Evolutionary conservation across 1,140 invertebrate genomes (phyloP).

Genomic region (Tribolium castaneum): DNA sequence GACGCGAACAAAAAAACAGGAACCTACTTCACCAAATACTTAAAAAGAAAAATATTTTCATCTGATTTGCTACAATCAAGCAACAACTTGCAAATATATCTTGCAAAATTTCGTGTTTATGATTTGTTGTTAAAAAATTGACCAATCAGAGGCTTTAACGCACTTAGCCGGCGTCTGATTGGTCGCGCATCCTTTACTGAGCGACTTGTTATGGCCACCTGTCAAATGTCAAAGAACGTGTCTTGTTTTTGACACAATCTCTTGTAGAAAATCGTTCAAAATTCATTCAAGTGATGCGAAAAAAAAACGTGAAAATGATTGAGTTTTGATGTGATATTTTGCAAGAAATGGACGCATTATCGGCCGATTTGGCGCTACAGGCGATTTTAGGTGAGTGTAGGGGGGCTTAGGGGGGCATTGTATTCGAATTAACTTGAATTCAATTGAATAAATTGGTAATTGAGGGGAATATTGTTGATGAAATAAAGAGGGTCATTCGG

Average conservation of each 20-base stretch:
- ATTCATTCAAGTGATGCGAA: constrained; percentile 24
- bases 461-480: constrained; percentile 38
- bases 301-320: constrained; percentile 47
- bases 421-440: constrained; percentile 19
- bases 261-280: constrained; percentile 12
- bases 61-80: no score
- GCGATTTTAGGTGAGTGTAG: constrained; percentile 58
- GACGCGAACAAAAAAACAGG: not conserved
- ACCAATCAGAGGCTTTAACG: not conserved
- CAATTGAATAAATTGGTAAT: constrained; percentile 33
- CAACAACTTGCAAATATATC: no score
- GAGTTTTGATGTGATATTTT: constrained; percentile 18
- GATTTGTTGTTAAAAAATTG: not conserved
- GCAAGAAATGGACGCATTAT: constrained; percentile 56
- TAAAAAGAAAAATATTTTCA: not conserved
- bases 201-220: constrained; percentile 29
- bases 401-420: not conserved
- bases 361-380: constrained; percentile 57
- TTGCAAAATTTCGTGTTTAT: not conserved
- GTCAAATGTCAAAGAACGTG: constrained; percentile 42
- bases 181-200: not conserved
- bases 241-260: constrained; percentile 34
- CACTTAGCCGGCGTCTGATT: not conserved
- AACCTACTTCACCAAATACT: not conserved
- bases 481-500: constrained; percentile 26